These are phyloP conservation scores for Caenorhabditis sp. DNA, from an alignment of 2,888 invertebrate genomes.

Conservation along the genomic window DNA sequence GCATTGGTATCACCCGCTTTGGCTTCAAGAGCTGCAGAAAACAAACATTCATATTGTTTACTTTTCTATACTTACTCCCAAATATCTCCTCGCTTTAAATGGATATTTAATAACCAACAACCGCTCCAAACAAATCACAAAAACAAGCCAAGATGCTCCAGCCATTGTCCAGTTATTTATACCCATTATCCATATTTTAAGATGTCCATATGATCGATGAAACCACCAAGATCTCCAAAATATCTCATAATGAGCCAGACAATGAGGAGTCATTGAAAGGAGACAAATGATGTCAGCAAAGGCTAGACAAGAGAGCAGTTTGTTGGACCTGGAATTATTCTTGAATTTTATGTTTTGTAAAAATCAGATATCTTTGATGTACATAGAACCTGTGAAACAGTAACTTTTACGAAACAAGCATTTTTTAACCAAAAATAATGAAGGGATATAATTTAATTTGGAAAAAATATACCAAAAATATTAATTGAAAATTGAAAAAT, in stretches of 20 bases:
- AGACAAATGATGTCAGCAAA: constrained; percentile 68
- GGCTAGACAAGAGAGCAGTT: constrained; percentile 63
- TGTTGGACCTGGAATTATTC: constrained; percentile 63
- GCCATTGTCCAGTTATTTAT: constrained; percentile 68
- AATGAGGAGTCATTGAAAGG: constrained; percentile 64
- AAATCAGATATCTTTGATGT: too few relatives aligned
- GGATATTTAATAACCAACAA: constrained; percentile 67
- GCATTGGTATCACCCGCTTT: constrained; percentile 47
- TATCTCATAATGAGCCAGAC: constrained; percentile 64
- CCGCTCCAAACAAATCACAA: constrained; percentile 65
- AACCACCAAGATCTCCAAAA: constrained; percentile 61
- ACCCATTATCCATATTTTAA: constrained; percentile 63
- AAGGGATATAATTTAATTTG: too few relatives aligned
- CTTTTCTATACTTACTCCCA: constrained; percentile 10
- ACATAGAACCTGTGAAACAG: not conserved
- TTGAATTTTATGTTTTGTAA: too few relatives aligned
- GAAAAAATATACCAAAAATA: too few relatives aligned
- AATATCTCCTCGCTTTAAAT: constrained; percentile 50
- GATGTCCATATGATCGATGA: constrained; percentile 59
- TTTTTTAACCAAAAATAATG: not conserved
- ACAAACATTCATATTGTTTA: not conserved
- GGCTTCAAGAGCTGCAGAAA: constrained; percentile 44
- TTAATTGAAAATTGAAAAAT: too few relatives aligned
- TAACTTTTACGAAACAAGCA: too few relatives aligned
- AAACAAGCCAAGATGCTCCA: constrained; percentile 65